phyloP scores from a whole-genome alignment of 2,113 vertebrate genomes.

The Calidris pygmaea region DNA sequence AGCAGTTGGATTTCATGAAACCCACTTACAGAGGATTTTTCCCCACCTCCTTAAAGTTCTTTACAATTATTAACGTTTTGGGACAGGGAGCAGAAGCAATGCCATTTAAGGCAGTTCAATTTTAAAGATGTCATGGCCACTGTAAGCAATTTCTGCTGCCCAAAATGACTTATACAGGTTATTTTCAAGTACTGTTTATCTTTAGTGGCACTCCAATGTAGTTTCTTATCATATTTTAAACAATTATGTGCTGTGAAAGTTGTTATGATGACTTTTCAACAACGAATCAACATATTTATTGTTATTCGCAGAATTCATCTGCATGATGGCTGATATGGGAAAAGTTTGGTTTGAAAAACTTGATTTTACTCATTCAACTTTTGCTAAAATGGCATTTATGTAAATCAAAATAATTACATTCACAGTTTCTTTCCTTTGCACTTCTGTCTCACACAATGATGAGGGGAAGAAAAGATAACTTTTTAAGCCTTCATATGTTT shows the following conservation, averaged over 20 bases:
- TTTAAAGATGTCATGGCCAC: background rate
- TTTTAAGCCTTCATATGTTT: background rate
- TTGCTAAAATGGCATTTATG: background rate
- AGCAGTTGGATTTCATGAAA: background rate
- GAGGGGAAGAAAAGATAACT: background rate
- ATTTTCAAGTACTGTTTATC: background rate
- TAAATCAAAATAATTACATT: background rate
- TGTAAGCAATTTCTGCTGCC: background rate
- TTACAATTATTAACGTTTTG: background rate
- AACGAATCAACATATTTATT: background rate
- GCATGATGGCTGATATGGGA: background rate
- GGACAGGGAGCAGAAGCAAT: background rate
- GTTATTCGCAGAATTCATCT: background rate
- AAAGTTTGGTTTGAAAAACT: background rate
- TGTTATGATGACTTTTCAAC: background rate
- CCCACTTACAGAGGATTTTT: background rate
- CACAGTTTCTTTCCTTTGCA: background rate
- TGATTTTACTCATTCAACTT: background rate
- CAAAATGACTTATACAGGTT: background rate
- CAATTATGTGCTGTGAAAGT: background rate
- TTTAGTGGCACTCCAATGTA: background rate
- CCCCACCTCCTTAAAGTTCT: background rate
- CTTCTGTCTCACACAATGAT: background rate
- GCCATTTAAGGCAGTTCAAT: background rate
- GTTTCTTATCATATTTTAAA: background rate